Evolutionary conservation across 2,113 vertebrate species (phyloP).

Genomic region (Oncorhynchus gorbuscha): DNA sequence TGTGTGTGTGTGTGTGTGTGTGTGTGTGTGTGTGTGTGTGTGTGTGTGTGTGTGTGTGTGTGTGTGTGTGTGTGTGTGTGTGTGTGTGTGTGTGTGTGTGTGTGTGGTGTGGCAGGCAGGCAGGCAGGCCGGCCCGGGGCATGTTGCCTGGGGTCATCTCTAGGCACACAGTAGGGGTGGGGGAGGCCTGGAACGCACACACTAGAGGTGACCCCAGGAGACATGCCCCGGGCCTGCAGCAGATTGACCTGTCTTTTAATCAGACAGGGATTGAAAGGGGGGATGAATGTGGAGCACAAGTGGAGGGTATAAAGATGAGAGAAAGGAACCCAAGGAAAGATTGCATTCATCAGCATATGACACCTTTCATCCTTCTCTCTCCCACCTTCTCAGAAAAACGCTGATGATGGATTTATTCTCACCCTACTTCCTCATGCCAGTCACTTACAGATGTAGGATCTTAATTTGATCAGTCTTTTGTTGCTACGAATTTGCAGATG

Average conservation of each 20-base stretch:
- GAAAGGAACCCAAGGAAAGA: constrained; percentile 9
- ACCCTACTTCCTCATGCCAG: constrained; percentile 24
- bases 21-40: no score
- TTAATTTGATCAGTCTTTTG: no score
- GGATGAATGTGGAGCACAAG: constrained; percentile 25
- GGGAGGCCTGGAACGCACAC: no score
- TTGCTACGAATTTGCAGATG: no score
- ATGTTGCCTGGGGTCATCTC: no score
- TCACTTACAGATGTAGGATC: constrained; percentile 11
- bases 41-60: no score
- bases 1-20: no score
- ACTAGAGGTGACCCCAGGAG: constrained; percentile 16
- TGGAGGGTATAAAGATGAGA: constrained; percentile 14
- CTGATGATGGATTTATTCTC: constrained; percentile 39
- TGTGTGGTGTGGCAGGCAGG: no score
- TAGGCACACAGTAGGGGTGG: no score
- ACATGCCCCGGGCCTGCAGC: constrained; percentile 13
- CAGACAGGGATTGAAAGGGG: constrained; percentile 31
- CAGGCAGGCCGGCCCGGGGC: no score
- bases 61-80: no score
- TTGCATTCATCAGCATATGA: constrained; percentile 39
- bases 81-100: no score
- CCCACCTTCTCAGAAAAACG: constrained; percentile 37
- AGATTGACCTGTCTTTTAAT: constrained; percentile 45
- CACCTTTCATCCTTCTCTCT: constrained; percentile 40